Evolutionary conservation across 2,797 vertebrate genomes (phyloP).

Genomic region (Podarcis siculus): DNA sequence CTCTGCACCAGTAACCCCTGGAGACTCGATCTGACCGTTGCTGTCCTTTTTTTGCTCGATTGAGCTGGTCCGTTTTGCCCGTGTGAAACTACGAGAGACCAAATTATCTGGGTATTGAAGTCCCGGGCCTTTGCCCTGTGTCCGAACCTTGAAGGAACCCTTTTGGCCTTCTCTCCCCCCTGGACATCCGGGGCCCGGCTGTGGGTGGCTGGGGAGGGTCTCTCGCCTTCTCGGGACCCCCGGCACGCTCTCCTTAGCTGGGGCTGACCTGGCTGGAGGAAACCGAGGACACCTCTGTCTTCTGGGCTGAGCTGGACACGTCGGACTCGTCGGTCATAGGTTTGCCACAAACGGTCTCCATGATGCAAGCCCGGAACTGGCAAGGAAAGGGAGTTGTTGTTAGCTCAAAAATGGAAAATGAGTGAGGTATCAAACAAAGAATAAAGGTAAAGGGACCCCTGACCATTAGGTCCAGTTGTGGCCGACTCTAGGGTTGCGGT

Average conservation of each 20-base stretch:
- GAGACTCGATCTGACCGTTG: too few relatives aligned
- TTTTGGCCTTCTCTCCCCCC: not conserved
- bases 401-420: too few relatives aligned
- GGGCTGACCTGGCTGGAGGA: constrained; percentile 80
- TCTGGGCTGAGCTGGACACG: constrained; percentile 74
- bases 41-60: not conserved
- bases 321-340: constrained; percentile 79
- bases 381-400: not conserved
- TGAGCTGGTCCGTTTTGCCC: not conserved
- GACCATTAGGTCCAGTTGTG: too few relatives aligned
- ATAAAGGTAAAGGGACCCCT: too few relatives aligned
- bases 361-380: constrained; percentile 85
- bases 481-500: too few relatives aligned
- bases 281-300: constrained; percentile 81
- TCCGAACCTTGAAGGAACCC: not conserved
- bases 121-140: not conserved
- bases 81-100: not conserved
- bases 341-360: constrained; percentile 84
- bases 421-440: too few relatives aligned
- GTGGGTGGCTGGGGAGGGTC: not conserved
- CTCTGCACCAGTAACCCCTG: too few relatives aligned
- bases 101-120: not conserved
- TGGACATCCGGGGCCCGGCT: not conserved
- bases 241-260: constrained; percentile 50
- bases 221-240: not conserved